Evolutionary conservation across 2,888 invertebrate genomes (phyloP), one percentile per base, ranked within the genome.

Genomic region (Pheosia tremula): DNA sequence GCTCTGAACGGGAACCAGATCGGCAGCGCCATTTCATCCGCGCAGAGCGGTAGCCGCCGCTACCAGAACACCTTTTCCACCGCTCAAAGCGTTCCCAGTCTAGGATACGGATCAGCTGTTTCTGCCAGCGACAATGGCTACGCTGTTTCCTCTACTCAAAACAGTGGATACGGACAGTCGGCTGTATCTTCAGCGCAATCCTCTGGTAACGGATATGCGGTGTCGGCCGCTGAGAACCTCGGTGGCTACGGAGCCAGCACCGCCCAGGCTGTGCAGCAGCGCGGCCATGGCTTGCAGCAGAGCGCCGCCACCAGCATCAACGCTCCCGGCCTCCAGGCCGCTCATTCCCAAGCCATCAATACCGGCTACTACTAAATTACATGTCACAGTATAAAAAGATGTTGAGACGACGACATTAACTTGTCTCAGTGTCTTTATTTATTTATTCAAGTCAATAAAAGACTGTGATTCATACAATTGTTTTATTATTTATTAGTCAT

Each of bases 271-370:
- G 63, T 83, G 8, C 87, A 88, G 62, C 89, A 88, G 45, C 75
- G 75, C 8, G 87, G 82, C 3, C 77, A 73, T 36, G 65, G 72
- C 3, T 37, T 85, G 38, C 87, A 84, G 64, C 81, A 87, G 65
- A 87, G 84, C 41, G 87, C 84, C 0, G 90, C 91, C n/a, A 82
- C 84, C 66, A 84, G 83, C 71, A 78, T 88, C 68, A 81, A 88
- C 59, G 88, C 79, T 0, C 89, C 87, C 4, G 89, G 89, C 41
- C 61, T 90, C 58, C 88, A 88, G 59, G 83, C 87, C 3, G 79
- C 89, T 0, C 88, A 90, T 53, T 84, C 91, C 0, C 84, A 88
- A 62, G 82, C 91, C 45, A 71, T 89, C 59, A 89, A 89, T 69
- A 82, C 81, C 56, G 89, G 87, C 41, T 89, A 73, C 74, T 91